Evolutionary conservation across 2,113 vertebrate genomes (phyloP).

Genomic region (Todiramphus saurophagus): DNA sequence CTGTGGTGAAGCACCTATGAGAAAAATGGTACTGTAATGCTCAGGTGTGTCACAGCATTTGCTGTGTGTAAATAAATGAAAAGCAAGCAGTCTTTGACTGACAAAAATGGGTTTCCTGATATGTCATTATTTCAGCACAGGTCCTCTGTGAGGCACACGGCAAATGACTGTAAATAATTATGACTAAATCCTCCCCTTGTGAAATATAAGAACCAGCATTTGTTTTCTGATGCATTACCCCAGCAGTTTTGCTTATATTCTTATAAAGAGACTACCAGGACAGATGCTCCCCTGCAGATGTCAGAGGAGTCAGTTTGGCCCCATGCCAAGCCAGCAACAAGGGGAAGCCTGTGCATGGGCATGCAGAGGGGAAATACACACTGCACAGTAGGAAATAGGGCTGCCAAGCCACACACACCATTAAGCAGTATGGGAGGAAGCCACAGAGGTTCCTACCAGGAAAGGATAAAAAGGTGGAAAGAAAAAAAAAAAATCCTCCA

Average conservation of each 20-base stretch:
- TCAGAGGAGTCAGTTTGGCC: background rate
- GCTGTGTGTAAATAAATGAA: background rate
- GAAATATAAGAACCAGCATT: background rate
- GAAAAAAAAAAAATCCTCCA: background rate
- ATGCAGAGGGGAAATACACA: background rate
- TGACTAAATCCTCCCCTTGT: background rate
- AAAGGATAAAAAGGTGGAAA: background rate
- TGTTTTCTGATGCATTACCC: background rate
- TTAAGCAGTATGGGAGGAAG: background rate
- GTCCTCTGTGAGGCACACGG: background rate
- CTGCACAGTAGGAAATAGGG: background rate
- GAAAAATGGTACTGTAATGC: background rate
- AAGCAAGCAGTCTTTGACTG: background rate
- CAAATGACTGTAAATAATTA: background rate
- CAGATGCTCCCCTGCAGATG: slow-evolving; percentile 1
- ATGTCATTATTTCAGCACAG: background rate
- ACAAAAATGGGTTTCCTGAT: background rate
- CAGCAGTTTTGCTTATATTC: background rate
- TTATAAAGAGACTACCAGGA: background rate
- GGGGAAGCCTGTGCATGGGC: background rate
- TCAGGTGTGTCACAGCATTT: background rate
- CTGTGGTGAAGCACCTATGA: background rate
- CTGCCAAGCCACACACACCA: background rate
- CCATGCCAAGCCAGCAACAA: background rate
- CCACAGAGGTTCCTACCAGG: background rate